A percentile compares a stretch with the other conserved stretches of the same genome.
These are phyloP conservation scores for Parnassius mnemosyne DNA, from an alignment of 2,888 invertebrate genomes.

Conservation along the genomic window DNA sequence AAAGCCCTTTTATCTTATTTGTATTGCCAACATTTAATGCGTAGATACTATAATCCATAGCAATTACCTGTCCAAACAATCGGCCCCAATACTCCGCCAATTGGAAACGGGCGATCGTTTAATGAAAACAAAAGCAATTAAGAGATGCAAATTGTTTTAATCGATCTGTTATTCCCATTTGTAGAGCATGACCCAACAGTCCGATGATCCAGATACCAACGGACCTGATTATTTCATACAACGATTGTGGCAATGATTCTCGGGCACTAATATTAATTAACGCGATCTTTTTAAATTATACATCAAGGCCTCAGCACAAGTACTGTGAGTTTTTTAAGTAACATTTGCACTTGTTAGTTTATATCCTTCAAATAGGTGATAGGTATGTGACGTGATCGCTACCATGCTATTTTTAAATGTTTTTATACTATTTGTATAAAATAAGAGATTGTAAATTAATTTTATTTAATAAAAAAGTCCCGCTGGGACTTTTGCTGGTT, in stretches of 20 bases:
- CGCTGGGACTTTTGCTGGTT: too few relatives aligned
- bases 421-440: too few relatives aligned
- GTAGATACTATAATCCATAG: constrained; percentile 10
- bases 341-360: too few relatives aligned
- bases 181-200: constrained; percentile 29
- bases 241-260: constrained; percentile 10
- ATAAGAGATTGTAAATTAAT: too few relatives aligned
- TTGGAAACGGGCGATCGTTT: constrained; percentile 21
- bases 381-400: too few relatives aligned
- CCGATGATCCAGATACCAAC: constrained; percentile 33
- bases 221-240: constrained; percentile 12
- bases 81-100: constrained; percentile 18
- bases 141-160: constrained; percentile 29
- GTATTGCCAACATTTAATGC: constrained; percentile 3
- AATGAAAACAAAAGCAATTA: constrained; percentile 35
- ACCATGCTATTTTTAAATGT: too few relatives aligned
- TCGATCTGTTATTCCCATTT: constrained; percentile 28
- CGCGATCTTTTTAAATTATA: constrained; percentile 5
- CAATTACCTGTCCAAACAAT: constrained; percentile 22
- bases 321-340: too few relatives aligned
- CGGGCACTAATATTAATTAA: not conserved
- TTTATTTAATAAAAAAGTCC: too few relatives aligned
- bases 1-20: constrained; percentile 9
- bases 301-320: too few relatives aligned
- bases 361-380: too few relatives aligned